Base-by-base conservation (phyloP, 2,888 invertebrate genomes). In the Rosalia funebris region DNA sequence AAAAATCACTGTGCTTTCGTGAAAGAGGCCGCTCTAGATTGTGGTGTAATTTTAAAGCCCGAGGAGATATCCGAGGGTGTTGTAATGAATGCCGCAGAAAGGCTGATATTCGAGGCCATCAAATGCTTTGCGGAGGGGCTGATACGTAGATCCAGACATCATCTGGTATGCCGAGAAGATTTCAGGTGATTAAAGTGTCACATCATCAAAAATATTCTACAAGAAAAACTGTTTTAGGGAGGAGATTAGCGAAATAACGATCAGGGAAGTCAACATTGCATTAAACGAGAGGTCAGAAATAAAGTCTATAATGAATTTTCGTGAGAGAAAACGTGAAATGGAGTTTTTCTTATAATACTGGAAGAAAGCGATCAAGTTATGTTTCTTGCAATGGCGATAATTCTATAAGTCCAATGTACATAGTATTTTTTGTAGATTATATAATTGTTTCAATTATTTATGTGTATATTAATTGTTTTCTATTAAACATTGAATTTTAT, bases 51-150 rank as follows among this genome's bases (percentile, higher is more conserved):
- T 53, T 74, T 85, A 37, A 77, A 73, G 63, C 75, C 81, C 12
- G 85, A 85, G 65, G 82, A 83, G 74, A 79, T 85, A 32, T 62
- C 76, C 19, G 81, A 83, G 1, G 82, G 82, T 9, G 78, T 85
- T 2, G 64, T 75, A 25, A 80, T 82, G 68, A 81, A 81, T 65
- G 79, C 82, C 34, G 78, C 84, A n/a, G 82, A 82, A 68, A 82
- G 84, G 0, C 83, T 84, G 12, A 69, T 87, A 37, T 69, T 85
- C 11, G 83, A 85, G 0, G 85, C 86, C 0, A 70, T 83, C 67
- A 79, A 80, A 56, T 82, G 83, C 66, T 83, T 87, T 63, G 84
- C 84, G 0, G 85, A 85, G 57, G 84, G 85, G 62, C 50, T 87
- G 50, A 75, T 81, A 32, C 65, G 81, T 39, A 72, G 75, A 57